phyloP scores from a whole-genome alignment of 2,797 vertebrate genomes.

The Hoplostethus mediterraneus region DNA sequence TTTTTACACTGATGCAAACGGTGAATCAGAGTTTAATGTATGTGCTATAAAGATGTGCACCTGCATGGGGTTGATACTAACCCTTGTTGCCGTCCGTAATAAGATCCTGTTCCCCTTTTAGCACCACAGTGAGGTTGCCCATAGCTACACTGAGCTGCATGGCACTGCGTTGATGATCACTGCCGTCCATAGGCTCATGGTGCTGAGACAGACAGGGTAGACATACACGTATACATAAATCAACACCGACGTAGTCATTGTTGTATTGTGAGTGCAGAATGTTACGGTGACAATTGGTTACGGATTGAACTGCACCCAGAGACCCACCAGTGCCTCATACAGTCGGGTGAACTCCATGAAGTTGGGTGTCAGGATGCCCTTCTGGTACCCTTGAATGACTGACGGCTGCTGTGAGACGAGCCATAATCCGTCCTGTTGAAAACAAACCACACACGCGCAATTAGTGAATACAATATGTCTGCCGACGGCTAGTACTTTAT shows the following conservation, averaged over 20 bases:
- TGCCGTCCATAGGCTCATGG: conserved; percentile 86
- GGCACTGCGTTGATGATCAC: conserved; percentile 86
- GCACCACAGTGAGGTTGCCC: conserved; percentile 94
- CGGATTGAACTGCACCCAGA: background rate
- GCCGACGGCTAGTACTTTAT: conserved; percentile 18
- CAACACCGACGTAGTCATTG: background rate
- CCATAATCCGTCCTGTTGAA: conserved; percentile 95
- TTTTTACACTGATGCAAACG: background rate
- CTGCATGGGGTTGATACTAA: conserved; percentile 71
- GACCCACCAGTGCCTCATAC: conserved; percentile 93
- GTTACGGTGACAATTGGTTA: background rate
- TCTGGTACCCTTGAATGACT: conserved; percentile 93
- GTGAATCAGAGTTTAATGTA: no score
- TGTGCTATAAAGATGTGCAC: background rate
- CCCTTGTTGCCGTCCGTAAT: conserved; percentile 94
- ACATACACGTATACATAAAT: background rate
- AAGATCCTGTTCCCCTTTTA: conserved; percentile 94
- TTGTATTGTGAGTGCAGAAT: background rate
- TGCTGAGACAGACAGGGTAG: conserved; percentile 79
- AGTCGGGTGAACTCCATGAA: conserved; percentile 94
- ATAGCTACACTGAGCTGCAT: conserved; percentile 93
- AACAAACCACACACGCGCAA: conserved; percentile 20
- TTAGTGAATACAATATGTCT: background rate
- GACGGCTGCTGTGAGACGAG: conserved; percentile 93
- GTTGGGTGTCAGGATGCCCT: conserved; percentile 96